phyloP scores from a whole-genome alignment of 2,888 invertebrate species.

The Gerris lacustris region DNA sequence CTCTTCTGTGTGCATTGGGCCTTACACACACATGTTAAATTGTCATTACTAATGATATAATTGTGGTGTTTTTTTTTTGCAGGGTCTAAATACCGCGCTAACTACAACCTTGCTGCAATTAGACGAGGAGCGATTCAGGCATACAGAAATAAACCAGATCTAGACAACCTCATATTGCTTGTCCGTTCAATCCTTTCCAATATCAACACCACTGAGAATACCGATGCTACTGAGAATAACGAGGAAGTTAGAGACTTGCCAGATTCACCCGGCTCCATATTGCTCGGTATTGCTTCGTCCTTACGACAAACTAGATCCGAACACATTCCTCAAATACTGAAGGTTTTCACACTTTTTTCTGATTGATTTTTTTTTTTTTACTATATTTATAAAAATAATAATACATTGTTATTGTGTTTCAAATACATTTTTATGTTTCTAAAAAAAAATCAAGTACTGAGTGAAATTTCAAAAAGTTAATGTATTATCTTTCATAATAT shows the following conservation, averaged over 20 bases:
- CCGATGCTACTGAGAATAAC: slow-evolving; percentile 29
- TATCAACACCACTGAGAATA: not conserved
- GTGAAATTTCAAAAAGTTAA: no score
- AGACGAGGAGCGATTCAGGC: slow-evolving; percentile 47
- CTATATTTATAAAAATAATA: no score
- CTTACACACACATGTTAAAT: no score
- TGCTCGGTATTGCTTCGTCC: slow-evolving; percentile 42
- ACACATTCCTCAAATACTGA: slow-evolving; percentile 35
- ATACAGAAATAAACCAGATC: slow-evolving; percentile 48
- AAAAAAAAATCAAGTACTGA: no score
- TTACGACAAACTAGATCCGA: slow-evolving; percentile 39
- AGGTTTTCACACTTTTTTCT: slow-evolving; percentile 14
- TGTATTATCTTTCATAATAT: no score
- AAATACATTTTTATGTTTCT: no score
- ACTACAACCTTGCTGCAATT: slow-evolving; percentile 45
- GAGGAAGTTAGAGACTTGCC: slow-evolving; percentile 34
- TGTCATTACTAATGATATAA: no score
- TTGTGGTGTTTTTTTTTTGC: slow-evolving; percentile 9
- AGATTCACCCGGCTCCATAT: slow-evolving; percentile 43
- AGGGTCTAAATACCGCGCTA: slow-evolving; percentile 43
- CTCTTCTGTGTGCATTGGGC: no score
- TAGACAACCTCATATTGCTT: slow-evolving; percentile 49
- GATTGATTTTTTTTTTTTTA: not conserved
- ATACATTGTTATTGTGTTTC: no score
- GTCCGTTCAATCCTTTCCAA: slow-evolving; percentile 39